phyloP scores from a whole-genome alignment of 64 coral and sea anemone species.

The Montipora cactus region DNA sequence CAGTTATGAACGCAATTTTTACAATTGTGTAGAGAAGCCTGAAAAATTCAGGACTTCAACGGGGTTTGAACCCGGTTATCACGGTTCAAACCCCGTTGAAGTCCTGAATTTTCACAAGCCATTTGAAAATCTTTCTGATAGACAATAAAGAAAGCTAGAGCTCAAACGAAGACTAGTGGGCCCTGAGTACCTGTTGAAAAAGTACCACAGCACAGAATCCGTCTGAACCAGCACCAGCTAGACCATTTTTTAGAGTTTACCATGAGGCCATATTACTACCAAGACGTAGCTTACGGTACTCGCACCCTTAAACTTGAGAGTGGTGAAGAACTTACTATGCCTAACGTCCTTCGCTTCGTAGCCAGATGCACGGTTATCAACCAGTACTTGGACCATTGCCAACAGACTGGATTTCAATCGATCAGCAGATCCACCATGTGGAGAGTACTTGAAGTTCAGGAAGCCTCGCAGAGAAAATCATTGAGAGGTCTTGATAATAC shows the following conservation, averaged over 20 bases:
- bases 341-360: slow-evolving; percentile 43
- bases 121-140: slow-evolving; percentile 46
- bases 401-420: slow-evolving; percentile 47
- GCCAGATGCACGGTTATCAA: slow-evolving; percentile 51
- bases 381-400: slow-evolving; percentile 42
- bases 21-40: too few relatives aligned
- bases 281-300: slow-evolving; percentile 67
- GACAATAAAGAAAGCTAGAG: neutral
- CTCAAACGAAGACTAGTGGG: slow-evolving; percentile 7
- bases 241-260: slow-evolving; percentile 73
- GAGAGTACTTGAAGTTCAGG: slow-evolving; percentile 30
- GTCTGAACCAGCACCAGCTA: slow-evolving; percentile 54
- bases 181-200: slow-evolving; percentile 9
- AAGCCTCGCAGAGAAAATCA: slow-evolving; percentile 46
- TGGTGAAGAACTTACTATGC: slow-evolving; percentile 54
- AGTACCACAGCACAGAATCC: slow-evolving; percentile 28
- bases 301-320: slow-evolving; percentile 57
- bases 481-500: slow-evolving; percentile 50
- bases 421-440: slow-evolving; percentile 63
- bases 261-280: slow-evolving; percentile 45
- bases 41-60: too few relatives aligned
- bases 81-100: too few relatives aligned
- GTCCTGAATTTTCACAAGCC: slow-evolving; percentile 36
- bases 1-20: too few relatives aligned
- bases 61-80: too few relatives aligned